phyloP scores from a whole-genome alignment of 2,113 vertebrate genomes.

The Panthera leo region DNA sequence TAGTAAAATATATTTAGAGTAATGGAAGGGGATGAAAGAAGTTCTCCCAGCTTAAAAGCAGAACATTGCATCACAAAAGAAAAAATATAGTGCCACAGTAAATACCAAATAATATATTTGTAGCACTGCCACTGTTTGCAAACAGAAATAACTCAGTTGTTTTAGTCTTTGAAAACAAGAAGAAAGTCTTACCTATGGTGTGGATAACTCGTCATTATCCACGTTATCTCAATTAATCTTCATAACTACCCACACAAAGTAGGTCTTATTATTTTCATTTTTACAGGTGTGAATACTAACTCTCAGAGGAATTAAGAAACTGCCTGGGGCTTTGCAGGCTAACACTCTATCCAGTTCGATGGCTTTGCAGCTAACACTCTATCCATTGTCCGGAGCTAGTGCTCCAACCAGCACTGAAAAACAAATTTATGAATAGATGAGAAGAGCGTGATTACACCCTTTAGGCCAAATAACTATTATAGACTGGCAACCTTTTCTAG shows the following conservation, averaged over 20 bases:
- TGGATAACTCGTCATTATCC: neutral
- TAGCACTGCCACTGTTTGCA: neutral
- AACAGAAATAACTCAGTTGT: neutral
- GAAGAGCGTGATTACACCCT: neutral
- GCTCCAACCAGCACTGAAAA: neutral
- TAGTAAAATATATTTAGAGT: neutral
- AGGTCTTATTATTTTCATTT: constrained; percentile 28
- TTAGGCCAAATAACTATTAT: neutral
- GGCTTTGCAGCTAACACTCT: neutral
- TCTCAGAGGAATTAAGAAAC: neutral
- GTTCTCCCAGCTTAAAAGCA: constrained; percentile 1
- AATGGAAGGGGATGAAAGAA: constrained; percentile 6
- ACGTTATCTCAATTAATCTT: neutral
- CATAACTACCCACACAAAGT: neutral
- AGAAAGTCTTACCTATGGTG: neutral
- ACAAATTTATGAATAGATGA: neutral
- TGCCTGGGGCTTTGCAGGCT: neutral
- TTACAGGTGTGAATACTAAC: neutral
- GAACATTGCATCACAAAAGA: neutral
- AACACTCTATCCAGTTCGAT: neutral
- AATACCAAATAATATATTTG: constrained; percentile 1
- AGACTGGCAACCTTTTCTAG: neutral
- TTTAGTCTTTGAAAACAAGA: constrained; percentile 2
- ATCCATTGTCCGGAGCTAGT: neutral
- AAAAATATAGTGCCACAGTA: neutral